These are phyloP conservation scores for Drosophila barbarae DNA, from an alignment of 2,888 invertebrate species.

Conservation along the genomic window DNA sequence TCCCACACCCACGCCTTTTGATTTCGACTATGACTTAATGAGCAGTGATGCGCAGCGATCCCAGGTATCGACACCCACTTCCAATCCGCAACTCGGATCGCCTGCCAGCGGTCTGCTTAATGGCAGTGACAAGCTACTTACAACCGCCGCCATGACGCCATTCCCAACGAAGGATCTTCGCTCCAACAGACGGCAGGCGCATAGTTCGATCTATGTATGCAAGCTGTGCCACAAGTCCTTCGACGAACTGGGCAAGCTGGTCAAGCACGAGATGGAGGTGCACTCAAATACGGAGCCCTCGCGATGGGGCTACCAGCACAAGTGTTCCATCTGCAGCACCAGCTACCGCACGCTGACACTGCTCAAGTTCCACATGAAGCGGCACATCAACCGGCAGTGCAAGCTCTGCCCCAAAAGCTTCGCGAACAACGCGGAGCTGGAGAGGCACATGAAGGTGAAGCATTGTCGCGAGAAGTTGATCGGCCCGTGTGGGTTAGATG, in stretches of 20 bases:
- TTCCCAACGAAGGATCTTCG: slow-evolving; percentile 45
- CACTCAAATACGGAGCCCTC: slow-evolving; percentile 46
- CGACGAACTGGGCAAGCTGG: slow-evolving; percentile 53
- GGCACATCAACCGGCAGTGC: slow-evolving; percentile 56
- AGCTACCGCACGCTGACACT: slow-evolving; percentile 63
- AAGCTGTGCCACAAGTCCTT: slow-evolving; percentile 58
- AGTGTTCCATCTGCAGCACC: slow-evolving; percentile 66
- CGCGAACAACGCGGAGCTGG: slow-evolving; percentile 48
- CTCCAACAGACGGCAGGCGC: slow-evolving; percentile 22
- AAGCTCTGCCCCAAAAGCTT: slow-evolving; percentile 58
- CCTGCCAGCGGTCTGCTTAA: slow-evolving; percentile 39
- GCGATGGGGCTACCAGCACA: slow-evolving; percentile 46
- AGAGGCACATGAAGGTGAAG: slow-evolving; percentile 36
- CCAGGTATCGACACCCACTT: slow-evolving; percentile 4
- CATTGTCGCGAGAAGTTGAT: slow-evolving; percentile 51
- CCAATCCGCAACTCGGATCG: slow-evolving; percentile 6
- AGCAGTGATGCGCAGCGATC: slow-evolving; percentile 22
- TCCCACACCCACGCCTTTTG: slow-evolving; percentile 58
- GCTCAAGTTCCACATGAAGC: slow-evolving; percentile 69
- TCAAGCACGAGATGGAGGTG: slow-evolving; percentile 50
- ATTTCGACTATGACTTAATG: slow-evolving; percentile 53
- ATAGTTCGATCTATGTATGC: slow-evolving; percentile 50
- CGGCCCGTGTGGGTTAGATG: slow-evolving; percentile 52
- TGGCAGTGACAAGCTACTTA: slow-evolving; percentile 54
- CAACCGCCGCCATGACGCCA: slow-evolving; percentile 41